Conservation (phyloP, 2,113 vertebrate genomes). For the Caracal caracal region DNA sequence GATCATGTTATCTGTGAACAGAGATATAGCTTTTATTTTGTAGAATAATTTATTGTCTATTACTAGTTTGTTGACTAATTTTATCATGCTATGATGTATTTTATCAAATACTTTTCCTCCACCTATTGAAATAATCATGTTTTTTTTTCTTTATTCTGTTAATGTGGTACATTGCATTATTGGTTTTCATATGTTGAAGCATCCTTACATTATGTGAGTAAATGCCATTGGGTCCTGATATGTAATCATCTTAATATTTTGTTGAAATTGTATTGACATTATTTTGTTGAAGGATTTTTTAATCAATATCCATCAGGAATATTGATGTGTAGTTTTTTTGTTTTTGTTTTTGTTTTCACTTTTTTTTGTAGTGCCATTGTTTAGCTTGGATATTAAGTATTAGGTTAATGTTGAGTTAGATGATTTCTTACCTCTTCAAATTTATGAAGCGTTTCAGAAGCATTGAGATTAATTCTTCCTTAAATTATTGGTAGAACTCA, state of each 20-base stretch:
- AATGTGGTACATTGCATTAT: not conserved
- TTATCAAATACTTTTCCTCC: not conserved
- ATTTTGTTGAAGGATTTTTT: not conserved
- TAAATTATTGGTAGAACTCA: not conserved
- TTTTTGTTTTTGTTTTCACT: too few relatives aligned
- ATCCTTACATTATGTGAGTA: not conserved
- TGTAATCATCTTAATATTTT: not conserved
- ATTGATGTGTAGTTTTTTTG: not conserved
- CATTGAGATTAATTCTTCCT: not conserved
- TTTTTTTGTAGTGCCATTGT: not conserved
- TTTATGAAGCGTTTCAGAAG: not conserved
- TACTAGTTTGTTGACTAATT: not conserved
- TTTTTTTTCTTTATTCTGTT: not conserved
- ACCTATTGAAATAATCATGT: not conserved
- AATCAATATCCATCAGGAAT: not conserved
- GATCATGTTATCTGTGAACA: not conserved
- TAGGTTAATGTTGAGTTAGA: not conserved
- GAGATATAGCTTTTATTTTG: not conserved
- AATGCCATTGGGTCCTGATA: not conserved
- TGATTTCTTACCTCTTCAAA: not conserved
- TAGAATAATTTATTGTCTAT: not conserved
- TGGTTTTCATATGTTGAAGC: not conserved
- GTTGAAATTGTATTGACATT: not conserved
- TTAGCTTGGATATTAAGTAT: not conserved
- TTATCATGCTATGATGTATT: not conserved